phyloP scores from a whole-genome alignment of 2,888 invertebrate genomes.

The Eretmocerus hayati region DNA sequence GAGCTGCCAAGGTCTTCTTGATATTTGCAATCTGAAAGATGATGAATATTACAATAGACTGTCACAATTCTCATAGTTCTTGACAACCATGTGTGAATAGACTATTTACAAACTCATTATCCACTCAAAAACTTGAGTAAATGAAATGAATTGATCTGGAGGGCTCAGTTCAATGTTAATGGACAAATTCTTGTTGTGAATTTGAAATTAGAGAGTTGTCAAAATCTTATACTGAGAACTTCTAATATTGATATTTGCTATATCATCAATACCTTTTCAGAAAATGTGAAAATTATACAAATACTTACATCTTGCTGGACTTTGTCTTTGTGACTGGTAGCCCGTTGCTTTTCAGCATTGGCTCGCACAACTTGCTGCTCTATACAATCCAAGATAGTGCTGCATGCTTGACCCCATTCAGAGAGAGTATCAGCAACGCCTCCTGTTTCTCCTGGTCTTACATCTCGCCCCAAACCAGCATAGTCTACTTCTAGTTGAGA shows the following conservation, averaged over 20 bases:
- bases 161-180: no score
- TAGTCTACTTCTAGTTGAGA: conserved; percentile 90
- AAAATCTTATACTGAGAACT: no score
- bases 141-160: no score
- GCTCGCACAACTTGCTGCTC: conserved; percentile 84
- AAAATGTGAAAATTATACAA: no score
- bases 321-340: conserved; percentile 70
- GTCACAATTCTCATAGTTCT: no score
- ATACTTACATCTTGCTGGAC: conserved; percentile 78
- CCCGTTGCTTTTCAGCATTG: conserved; percentile 75
- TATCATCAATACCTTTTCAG: no score
- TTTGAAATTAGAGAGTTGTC: no score
- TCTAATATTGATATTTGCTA: no score
- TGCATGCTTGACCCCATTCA: conserved; percentile 87
- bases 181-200: no score
- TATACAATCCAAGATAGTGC: conserved; percentile 79
- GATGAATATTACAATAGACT: conserved; percentile 1
- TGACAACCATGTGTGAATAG: no score
- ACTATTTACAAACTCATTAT: no score
- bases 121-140: no score
- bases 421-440: conserved; percentile 74
- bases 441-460: conserved; percentile 74
- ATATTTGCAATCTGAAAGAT: conserved; percentile 73
- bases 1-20: conserved; percentile 81
- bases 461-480: conserved; percentile 82